These are phyloP conservation scores for Metallyticus violacea DNA, from an alignment of 2,888 invertebrate species.

Conservation along the genomic window DNA sequence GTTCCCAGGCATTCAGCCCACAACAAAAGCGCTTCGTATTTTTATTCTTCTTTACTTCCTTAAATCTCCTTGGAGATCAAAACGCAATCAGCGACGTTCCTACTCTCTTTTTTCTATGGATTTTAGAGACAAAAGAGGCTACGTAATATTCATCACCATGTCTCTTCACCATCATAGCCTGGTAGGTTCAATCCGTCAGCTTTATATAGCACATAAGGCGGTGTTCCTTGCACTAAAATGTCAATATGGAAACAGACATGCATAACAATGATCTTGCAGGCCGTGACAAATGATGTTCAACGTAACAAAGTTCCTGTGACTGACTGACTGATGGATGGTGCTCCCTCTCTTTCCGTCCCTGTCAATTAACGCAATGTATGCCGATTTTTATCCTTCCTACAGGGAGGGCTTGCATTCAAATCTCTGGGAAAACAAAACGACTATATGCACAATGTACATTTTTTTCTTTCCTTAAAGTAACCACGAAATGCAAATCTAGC, in stretches of 20 bases:
- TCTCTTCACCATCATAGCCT: not conserved
- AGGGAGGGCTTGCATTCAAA: no score
- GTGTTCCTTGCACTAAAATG: not conserved
- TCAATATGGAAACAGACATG: constrained; percentile 3
- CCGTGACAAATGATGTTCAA: not conserved
- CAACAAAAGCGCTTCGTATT: not conserved
- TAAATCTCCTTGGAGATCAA: not conserved
- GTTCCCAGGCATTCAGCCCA: not conserved
- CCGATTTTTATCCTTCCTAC: not conserved
- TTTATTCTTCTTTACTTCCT: not conserved
- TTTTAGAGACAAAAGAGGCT: not conserved
- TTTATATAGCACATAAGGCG: not conserved
- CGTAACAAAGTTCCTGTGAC: not conserved
- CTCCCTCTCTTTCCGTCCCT: not conserved
- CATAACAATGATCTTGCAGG: not conserved
- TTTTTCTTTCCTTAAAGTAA: no score
- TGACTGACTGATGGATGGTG: not conserved
- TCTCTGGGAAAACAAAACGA: no score
- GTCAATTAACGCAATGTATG: not conserved
- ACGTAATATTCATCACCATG: not conserved
- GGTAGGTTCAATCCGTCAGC: not conserved
- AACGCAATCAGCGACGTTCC: not conserved
- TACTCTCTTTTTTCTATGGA: not conserved
- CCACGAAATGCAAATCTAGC: no score
- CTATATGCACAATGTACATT: no score